Evolutionary conservation across 2,888 invertebrate species (phyloP).

Genomic region (Macrosiphum euphorbiae): DNA sequence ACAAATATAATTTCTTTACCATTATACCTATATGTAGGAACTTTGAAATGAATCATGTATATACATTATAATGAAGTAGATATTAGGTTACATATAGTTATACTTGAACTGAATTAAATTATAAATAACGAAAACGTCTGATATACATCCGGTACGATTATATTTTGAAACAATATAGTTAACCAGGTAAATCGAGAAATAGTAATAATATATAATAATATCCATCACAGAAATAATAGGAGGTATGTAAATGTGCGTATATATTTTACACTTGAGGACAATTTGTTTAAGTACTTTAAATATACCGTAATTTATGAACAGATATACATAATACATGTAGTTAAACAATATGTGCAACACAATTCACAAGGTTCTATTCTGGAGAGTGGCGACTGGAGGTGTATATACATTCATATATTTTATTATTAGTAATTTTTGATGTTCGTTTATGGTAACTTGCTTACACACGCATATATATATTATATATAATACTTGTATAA

Average conservation of each 20-base stretch:
- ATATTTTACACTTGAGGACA: not conserved
- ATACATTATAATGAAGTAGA: not conserved
- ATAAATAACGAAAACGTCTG: not conserved
- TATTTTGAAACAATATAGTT: not conserved
- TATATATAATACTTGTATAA: not conserved
- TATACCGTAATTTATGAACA: not conserved
- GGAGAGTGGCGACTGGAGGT: not conserved
- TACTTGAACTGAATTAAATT: not conserved
- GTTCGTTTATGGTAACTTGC: slow-evolving; percentile 56
- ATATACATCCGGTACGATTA: not conserved
- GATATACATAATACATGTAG: not conserved
- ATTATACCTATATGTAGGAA: not conserved
- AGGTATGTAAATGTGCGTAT: not conserved
- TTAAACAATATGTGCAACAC: slow-evolving; percentile 6
- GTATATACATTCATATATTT: not conserved
- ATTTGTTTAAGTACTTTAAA: not conserved
- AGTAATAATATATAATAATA: not conserved
- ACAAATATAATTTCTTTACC: not conserved
- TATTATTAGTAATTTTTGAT: slow-evolving; percentile 56
- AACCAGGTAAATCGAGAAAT: not conserved
- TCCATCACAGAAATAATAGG: not conserved
- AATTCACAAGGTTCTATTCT: not conserved
- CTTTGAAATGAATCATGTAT: not conserved
- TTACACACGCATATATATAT: not conserved
- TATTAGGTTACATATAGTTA: not conserved